Percentiles rank a stretch among this genome's conserved stretches.
phyloP scores from a whole-genome alignment of 2,888 invertebrate species.

The Ectemnius cavifrons region DNA sequence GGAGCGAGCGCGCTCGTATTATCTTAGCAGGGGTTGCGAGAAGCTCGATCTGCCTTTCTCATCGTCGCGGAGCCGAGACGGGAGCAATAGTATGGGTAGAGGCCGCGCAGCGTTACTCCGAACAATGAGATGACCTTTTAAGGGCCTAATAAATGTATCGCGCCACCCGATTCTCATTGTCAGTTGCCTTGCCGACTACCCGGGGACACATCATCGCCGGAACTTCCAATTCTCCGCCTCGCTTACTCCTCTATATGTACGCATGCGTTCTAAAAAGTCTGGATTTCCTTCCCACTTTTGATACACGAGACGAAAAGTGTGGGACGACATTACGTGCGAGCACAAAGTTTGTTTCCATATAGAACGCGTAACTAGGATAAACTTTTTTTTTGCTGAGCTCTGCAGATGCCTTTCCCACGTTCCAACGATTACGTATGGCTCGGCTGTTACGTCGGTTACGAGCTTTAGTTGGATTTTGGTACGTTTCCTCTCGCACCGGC shows the following conservation, averaged over 20 bases:
- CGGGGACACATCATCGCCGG: background rate
- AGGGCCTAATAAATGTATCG: constrained; percentile 40
- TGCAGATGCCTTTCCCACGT: constrained; percentile 46
- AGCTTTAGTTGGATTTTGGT: constrained; percentile 21
- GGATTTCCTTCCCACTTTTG: background rate
- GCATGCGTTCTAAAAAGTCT: background rate
- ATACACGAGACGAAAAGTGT: background rate
- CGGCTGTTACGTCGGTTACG: background rate
- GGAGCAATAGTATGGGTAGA: constrained; percentile 44
- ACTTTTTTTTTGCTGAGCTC: background rate
- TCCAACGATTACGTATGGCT: constrained; percentile 25
- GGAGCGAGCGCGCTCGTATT: constrained; percentile 62
- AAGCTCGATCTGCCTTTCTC: constrained; percentile 51
- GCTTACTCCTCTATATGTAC: background rate
- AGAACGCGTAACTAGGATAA: background rate
- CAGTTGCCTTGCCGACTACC: background rate
- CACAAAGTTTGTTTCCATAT: constrained; percentile 16
- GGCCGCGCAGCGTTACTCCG: constrained; percentile 23
- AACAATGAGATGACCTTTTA: constrained; percentile 74
- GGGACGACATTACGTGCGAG: background rate
- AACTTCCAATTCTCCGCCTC: background rate
- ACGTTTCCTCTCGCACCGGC: constrained; percentile 43
- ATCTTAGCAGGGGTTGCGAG: constrained; percentile 64
- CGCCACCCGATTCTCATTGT: constrained; percentile 6
- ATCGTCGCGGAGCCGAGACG: constrained; percentile 37